A percentile compares a stretch with the other conserved stretches of the same genome.
phyloP scores from a whole-genome alignment of 2,113 vertebrate genomes.

The Bubo blakistoni region DNA sequence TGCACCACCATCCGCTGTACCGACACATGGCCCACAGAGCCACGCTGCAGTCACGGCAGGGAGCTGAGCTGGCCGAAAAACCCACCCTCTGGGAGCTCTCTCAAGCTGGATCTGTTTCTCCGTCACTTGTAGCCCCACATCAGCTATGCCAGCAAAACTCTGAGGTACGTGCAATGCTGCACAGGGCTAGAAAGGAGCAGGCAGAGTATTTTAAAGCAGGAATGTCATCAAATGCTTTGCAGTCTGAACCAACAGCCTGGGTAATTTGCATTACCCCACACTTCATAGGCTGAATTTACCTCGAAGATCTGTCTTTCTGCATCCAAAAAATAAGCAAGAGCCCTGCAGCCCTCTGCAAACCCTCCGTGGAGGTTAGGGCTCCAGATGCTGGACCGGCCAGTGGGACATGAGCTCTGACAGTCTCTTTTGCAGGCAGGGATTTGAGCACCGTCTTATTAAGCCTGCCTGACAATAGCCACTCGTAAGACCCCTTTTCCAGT shows the following conservation, averaged over 20 bases:
- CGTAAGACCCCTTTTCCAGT: not conserved
- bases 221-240: not conserved
- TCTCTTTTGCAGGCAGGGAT: not conserved
- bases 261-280: not conserved
- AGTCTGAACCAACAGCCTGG: not conserved
- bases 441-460: not conserved
- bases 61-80: not conserved
- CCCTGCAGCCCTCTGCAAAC: not conserved
- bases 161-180: rapidly evolving
- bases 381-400: not conserved
- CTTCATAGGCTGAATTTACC: not conserved
- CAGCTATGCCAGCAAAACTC: not conserved
- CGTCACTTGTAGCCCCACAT: not conserved
- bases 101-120: not conserved
- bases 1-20: not conserved
- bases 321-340: not conserved
- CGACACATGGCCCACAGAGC: not conserved
- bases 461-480: not conserved
- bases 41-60: not conserved
- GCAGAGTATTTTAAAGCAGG: not conserved
- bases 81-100: not conserved
- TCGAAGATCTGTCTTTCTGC: not conserved
- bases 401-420: not conserved
- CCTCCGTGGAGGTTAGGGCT: not conserved
- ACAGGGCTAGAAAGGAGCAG: not conserved